A percentile compares a stretch with the other conserved stretches of the same genome.
Conservation (phyloP, 1,140 invertebrate genomes). For the Lerema accius region DNA sequence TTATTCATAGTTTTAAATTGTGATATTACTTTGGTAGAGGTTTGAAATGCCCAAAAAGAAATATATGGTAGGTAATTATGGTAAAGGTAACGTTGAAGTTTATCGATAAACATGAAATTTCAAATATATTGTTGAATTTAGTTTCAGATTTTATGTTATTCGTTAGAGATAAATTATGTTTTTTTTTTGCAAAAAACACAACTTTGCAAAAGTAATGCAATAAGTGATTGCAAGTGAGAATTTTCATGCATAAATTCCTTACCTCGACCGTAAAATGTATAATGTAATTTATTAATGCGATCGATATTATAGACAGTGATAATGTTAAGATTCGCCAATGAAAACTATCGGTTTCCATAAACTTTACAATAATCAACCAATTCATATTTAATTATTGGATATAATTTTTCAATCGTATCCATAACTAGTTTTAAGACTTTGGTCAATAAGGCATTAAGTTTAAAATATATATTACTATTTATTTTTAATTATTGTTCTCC, state of each 20-base stretch:
- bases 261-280: conserved; percentile 22
- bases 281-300: conserved; percentile 17
- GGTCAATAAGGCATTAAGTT: conserved; percentile 83
- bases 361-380: conserved; percentile 79
- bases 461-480: conserved; percentile 73
- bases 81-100: too few relatives aligned
- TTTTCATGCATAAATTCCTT: not conserved
- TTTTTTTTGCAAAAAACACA: too few relatives aligned
- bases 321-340: conserved; percentile 69
- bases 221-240: not conserved
- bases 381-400: conserved; percentile 69
- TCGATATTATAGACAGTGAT: conserved; percentile 61
- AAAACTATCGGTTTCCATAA: conserved; percentile 71
- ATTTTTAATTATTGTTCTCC: conserved; percentile 82
- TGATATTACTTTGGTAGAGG: too few relatives aligned
- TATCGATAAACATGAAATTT: too few relatives aligned
- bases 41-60: too few relatives aligned
- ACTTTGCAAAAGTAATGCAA: not conserved
- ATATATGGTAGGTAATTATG: too few relatives aligned
- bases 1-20: too few relatives aligned
- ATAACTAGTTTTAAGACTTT: conserved; percentile 81
- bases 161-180: too few relatives aligned
- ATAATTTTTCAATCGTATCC: conserved; percentile 71
- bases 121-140: too few relatives aligned
- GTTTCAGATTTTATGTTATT: too few relatives aligned